Conservation (phyloP, 2,888 invertebrate species). For the Hypolimnas misippus region DNA sequence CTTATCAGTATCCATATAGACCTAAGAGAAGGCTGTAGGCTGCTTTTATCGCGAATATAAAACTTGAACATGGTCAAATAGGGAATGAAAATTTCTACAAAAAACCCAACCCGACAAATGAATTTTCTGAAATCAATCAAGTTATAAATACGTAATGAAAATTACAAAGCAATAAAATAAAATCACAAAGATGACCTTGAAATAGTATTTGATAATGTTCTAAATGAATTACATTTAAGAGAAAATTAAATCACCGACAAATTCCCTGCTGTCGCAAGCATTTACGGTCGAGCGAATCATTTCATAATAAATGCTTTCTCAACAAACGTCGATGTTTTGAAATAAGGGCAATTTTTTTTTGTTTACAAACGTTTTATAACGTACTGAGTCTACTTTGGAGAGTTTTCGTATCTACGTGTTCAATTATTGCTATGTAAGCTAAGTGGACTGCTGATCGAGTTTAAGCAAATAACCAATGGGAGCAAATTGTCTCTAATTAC, state of each 20-base stretch:
- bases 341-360: constrained; percentile 39
- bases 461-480: not conserved
- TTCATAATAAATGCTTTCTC: constrained; percentile 36
- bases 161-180: not conserved
- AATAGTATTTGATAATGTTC: constrained; percentile 3
- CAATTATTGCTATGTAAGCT: not conserved
- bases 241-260: constrained; percentile 27
- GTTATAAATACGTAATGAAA: no score
- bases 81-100: no score
- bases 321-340: constrained; percentile 22
- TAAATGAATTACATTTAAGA: constrained; percentile 1
- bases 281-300: constrained; percentile 31
- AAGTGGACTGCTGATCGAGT: not conserved
- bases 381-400: constrained; percentile 15
- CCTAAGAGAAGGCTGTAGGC: no score
- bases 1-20: no score
- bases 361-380: constrained; percentile 9
- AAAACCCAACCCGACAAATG: no score
- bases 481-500: not conserved
- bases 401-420: constrained; percentile 1
- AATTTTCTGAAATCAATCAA: no score
- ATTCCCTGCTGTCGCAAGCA: constrained; percentile 26
- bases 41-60: no score
- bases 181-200: not conserved
- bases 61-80: no score